phyloP scores from a whole-genome alignment of 2,113 vertebrate genomes.

The Mellivora capensis region DNA sequence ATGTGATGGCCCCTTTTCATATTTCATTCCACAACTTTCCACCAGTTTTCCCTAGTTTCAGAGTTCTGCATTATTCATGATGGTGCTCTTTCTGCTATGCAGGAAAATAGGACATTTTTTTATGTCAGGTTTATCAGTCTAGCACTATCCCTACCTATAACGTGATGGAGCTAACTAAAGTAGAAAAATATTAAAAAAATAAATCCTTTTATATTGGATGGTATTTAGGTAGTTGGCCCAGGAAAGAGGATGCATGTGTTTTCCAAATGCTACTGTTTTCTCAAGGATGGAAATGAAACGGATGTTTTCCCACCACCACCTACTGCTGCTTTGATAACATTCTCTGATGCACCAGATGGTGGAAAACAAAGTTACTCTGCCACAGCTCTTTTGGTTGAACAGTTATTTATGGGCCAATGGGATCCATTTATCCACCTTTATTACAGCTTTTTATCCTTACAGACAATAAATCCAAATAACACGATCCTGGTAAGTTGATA shows the following conservation, averaged over 20 bases:
- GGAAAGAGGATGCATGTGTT: constrained; percentile 41
- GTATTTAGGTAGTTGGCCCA: constrained; percentile 30
- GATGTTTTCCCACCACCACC: constrained; percentile 65
- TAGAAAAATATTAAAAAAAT: constrained; percentile 46
- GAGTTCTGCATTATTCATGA: neutral
- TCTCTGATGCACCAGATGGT: constrained; percentile 64
- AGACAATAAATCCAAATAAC: constrained; percentile 55
- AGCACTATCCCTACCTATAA: neutral
- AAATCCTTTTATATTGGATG: constrained; percentile 37
- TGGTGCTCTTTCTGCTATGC: neutral
- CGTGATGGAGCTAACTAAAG: neutral
- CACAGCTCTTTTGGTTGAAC: constrained; percentile 18
- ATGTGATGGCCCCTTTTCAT: neutral
- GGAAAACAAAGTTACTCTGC: constrained; percentile 50
- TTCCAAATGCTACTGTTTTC: constrained; percentile 63
- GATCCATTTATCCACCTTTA: constrained; percentile 52
- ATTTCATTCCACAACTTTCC: neutral
- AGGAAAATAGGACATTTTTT: neutral
- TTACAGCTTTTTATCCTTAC: constrained; percentile 59
- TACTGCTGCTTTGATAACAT: constrained; percentile 66
- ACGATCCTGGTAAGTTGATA: constrained; percentile 12
- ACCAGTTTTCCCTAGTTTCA: neutral
- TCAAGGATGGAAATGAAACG: constrained; percentile 50
- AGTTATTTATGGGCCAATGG: constrained; percentile 57
- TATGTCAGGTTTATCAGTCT: neutral